These are phyloP conservation scores for Matsumyia berberina DNA, from an alignment of 2,888 invertebrate genomes.

Conservation along the genomic window DNA sequence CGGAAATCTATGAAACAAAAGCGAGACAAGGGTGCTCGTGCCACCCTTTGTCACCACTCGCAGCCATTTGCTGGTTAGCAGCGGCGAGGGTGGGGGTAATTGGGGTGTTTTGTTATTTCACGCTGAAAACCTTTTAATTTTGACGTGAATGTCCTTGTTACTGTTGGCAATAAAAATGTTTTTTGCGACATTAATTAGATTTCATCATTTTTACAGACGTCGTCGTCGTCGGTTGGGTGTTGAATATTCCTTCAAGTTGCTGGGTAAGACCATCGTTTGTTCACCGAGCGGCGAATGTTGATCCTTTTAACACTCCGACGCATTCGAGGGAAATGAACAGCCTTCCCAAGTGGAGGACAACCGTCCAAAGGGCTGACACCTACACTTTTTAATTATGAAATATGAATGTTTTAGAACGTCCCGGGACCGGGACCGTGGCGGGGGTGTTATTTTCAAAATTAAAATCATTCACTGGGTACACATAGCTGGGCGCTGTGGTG, in stretches of 20 bases:
- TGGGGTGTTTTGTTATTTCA: background rate
- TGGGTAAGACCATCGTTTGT: background rate
- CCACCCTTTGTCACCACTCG: too few relatives aligned
- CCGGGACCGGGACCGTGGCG: background rate
- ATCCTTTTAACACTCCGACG: background rate
- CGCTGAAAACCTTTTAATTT: background rate
- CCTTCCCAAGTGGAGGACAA: background rate
- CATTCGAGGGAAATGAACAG: background rate
- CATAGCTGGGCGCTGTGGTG: too few relatives aligned
- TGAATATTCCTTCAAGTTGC: background rate
- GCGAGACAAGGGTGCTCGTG: background rate
- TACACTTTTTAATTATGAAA: background rate
- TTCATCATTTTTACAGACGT: background rate
- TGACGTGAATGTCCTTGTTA: background rate
- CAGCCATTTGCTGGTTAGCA: background rate
- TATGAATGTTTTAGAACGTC: background rate
- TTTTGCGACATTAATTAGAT: background rate
- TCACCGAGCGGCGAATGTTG: background rate
- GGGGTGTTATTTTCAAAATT: background rate
- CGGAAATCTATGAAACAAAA: background rate
- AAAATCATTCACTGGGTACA: background rate
- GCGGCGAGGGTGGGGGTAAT: background rate
- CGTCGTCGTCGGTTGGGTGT: background rate
- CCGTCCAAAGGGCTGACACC: background rate
- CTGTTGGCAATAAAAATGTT: constrained; percentile 2